Evolutionary conservation across 1,140 invertebrate species (phyloP).

Genomic region (Calycopis cecrops): DNA sequence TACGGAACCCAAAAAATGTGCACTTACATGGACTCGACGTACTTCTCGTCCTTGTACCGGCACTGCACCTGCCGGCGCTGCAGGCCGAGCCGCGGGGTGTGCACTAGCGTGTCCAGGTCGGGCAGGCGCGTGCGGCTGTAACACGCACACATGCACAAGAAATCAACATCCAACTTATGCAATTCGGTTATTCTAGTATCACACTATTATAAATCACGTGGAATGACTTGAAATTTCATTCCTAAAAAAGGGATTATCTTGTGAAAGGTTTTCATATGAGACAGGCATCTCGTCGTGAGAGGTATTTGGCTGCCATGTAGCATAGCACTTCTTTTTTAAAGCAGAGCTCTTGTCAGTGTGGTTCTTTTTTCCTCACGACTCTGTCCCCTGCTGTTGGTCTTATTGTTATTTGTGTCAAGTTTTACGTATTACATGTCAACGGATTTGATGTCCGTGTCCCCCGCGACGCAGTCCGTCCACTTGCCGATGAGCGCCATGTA

Average conservation of each 20-base stretch:
- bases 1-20: not conserved
- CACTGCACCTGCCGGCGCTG: conserved; percentile 60
- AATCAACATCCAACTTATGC: no score
- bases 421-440: conserved; percentile 20
- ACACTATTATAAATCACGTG: no score
- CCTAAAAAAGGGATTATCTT: no score
- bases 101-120: conserved; percentile 52
- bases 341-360: no score
- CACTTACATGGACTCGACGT: conserved; percentile 60
- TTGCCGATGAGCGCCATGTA: conserved; percentile 51
- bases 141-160: not conserved
- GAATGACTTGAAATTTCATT: no score
- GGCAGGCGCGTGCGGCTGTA: conserved; percentile 8
- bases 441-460: conserved; percentile 38
- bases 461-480: conserved; percentile 48
- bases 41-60: conserved; percentile 48
- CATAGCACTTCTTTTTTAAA: no score
- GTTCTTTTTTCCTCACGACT: no score
- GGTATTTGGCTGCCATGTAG: not conserved
- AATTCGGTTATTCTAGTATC: no score
- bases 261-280: no score
- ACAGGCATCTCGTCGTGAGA: no score
- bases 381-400: no score
- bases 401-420: no score
- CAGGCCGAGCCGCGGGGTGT: conserved; percentile 54